These are phyloP conservation scores for Drosophila tripunctata DNA, from an alignment of 2,888 invertebrate species.

Conservation along the genomic window DNA sequence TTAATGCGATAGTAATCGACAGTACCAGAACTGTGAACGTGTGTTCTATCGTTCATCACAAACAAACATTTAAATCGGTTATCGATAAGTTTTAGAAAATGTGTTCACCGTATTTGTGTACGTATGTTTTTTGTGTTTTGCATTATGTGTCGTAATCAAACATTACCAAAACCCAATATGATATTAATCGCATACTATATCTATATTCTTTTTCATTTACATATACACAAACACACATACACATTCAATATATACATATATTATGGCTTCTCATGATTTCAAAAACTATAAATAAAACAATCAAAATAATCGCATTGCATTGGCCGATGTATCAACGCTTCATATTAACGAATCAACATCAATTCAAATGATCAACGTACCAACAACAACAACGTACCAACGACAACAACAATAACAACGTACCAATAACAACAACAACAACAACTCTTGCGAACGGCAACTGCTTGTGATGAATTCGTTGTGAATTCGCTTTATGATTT, in stretches of 20 bases:
- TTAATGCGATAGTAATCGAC: slow-evolving; percentile 10
- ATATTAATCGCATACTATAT: slow-evolving; percentile 64
- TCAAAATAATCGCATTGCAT: slow-evolving; percentile 12
- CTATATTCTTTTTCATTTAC: slow-evolving; percentile 65
- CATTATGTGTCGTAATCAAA: slow-evolving; percentile 47
- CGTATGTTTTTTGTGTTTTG: slow-evolving; percentile 52
- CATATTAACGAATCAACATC: slow-evolving; percentile 13
- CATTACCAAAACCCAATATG: slow-evolving; percentile 27
- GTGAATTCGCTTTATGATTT: slow-evolving; percentile 68
- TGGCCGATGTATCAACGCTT: slow-evolving; percentile 13
- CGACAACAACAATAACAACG: slow-evolving; percentile 14
- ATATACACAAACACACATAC: slow-evolving; percentile 7
- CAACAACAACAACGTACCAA: slow-evolving; percentile 5
- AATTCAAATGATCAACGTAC: slow-evolving; percentile 12
- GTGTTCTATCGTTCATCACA: neutral
- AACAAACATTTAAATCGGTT: too few species aligned
- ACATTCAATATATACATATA: slow-evolving; percentile 7
- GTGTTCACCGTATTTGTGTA: slow-evolving; percentile 17
- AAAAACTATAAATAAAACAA: slow-evolving; percentile 3
- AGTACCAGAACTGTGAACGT: too few species aligned
- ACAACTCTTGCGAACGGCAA: slow-evolving; percentile 69
- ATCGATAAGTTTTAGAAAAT: slow-evolving; percentile 27
- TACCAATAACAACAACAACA: slow-evolving; percentile 50
- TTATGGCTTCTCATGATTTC: slow-evolving; percentile 59
- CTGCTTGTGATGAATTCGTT: slow-evolving; percentile 65